phyloP scores from a whole-genome alignment of 2,113 vertebrate genomes.

The Rhadina sibilatrix region DNA sequence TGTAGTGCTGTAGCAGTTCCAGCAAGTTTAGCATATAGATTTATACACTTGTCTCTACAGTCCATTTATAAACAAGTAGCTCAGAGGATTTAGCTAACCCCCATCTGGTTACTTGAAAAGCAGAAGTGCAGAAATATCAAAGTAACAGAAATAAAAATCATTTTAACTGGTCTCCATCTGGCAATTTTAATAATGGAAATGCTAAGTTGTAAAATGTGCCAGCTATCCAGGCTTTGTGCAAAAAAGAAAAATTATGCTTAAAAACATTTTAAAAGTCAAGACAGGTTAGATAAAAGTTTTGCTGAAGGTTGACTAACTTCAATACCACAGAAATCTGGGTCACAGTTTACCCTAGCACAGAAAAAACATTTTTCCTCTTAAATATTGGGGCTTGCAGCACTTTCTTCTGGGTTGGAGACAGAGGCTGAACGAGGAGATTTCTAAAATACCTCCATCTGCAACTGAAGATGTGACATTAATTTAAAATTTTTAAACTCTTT shows the following conservation, averaged over 20 bases:
- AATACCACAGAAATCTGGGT: neutral
- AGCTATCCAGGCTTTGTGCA: neutral
- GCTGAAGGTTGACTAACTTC: neutral
- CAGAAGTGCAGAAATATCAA: slow-evolving; percentile 22
- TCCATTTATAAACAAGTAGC: slow-evolving; percentile 28
- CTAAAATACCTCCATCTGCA: neutral
- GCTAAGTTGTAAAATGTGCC: neutral
- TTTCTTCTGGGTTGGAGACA: neutral
- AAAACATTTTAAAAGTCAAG: neutral
- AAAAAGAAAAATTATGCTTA: neutral
- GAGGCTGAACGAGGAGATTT: neutral
- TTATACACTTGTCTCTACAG: neutral
- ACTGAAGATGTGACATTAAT: neutral
- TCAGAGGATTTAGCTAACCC: slow-evolving; percentile 36
- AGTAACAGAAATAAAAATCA: neutral
- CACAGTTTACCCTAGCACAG: neutral
- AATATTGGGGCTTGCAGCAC: neutral
- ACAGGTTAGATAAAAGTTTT: neutral
- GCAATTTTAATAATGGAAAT: slow-evolving; percentile 37
- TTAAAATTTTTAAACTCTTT: neutral
- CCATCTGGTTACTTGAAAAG: slow-evolving; percentile 35
- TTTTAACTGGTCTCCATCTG: slow-evolving; percentile 33
- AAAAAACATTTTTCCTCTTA: neutral
- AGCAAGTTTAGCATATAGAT: neutral
- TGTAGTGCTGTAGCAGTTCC: neutral